Base-by-base conservation (phyloP, 2,113 vertebrate genomes). In the Pica pica region DNA sequence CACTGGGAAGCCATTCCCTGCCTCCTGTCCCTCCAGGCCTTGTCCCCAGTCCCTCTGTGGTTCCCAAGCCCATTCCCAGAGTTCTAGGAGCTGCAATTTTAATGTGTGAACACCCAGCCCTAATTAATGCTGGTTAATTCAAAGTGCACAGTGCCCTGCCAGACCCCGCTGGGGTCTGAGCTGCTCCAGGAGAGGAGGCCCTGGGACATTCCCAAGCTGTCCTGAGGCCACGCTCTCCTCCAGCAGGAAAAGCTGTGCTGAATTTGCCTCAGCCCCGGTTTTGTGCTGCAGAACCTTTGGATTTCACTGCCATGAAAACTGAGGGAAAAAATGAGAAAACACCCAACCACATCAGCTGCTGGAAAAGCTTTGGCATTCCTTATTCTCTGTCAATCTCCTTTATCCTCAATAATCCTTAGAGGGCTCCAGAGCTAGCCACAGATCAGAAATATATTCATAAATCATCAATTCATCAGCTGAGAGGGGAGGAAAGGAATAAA, bases 141-240 rank as follows among this genome's bases (percentile, higher is more conserved):
- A 3, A 20, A 33, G 7, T 1, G 11, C 50, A 1, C 2, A 10
- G 0, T 6, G 70, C 17, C 21, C 2, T 5, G 6, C 23, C 53
- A 24, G 39, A 7, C 16, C 56, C 53, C 10, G 0, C 6, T 4
- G 27, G 3, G 7, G 16, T 1, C n/a, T n/a, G 41, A 57, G 23
- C 41, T 10, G 42, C 69, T 31, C 61, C 41, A 14, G 41, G 30
- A 20, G 8, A 41, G 31, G 20, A 16, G 37, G 18, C 52, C 50
- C 46, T 4, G 16, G 37, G 59, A 17, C 5, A 7, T 8, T 17
- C 59, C 44, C 1, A 3, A 6, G 6, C 18, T 2, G 1, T 7
- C 7, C 2, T 1, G 8, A 24, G 50, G 23, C 71, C 50, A 10
- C 0, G 0, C 18, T 79, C 31, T 41, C 35, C 64, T 70, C 20